Conservation (phyloP, 1,140 invertebrate species). For the Asobara japonica region DNA sequence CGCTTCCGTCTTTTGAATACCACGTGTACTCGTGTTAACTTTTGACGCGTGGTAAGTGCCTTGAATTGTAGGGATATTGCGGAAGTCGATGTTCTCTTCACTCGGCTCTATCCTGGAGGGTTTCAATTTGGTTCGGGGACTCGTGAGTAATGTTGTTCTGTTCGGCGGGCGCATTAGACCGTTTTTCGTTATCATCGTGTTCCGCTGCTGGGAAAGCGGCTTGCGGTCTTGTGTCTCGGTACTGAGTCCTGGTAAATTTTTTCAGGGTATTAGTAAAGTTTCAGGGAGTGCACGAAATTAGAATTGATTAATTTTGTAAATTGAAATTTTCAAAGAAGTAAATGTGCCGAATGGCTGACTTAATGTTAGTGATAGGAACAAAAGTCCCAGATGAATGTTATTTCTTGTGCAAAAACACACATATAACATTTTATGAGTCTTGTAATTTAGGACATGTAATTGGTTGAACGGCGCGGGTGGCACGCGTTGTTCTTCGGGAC, state of each 20-base stretch:
- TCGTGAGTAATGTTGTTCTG: conserved; percentile 58
- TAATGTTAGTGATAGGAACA: too few species aligned
- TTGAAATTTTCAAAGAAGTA: too few species aligned
- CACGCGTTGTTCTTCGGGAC: too few species aligned
- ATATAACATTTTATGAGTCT: too few species aligned
- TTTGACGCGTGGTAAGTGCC: conserved; percentile 64
- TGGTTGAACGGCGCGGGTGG: too few species aligned
- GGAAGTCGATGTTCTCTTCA: conserved; percentile 61
- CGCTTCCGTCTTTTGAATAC: conserved; percentile 46
- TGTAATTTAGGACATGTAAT: too few species aligned
- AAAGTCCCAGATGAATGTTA: too few species aligned
- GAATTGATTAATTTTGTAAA: too few species aligned
- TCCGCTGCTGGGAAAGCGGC: conserved; percentile 47
- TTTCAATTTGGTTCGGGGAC: conserved; percentile 63
- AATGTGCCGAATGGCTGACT: too few species aligned
- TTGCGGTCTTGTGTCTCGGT: conserved; percentile 51
- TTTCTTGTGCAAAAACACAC: too few species aligned
- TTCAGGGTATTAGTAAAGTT: not conserved
- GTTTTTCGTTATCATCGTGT: conserved; percentile 64
- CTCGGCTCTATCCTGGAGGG: conserved; percentile 55
- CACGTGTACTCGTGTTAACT: conserved; percentile 47
- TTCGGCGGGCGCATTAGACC: conserved; percentile 53
- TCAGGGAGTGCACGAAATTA: too few species aligned
- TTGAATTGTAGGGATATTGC: conserved; percentile 61
- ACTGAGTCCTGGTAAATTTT: conserved; percentile 48